Evolutionary conservation across 2,888 invertebrate species (phyloP).

Genomic region (Cryptocephalus primarius): DNA sequence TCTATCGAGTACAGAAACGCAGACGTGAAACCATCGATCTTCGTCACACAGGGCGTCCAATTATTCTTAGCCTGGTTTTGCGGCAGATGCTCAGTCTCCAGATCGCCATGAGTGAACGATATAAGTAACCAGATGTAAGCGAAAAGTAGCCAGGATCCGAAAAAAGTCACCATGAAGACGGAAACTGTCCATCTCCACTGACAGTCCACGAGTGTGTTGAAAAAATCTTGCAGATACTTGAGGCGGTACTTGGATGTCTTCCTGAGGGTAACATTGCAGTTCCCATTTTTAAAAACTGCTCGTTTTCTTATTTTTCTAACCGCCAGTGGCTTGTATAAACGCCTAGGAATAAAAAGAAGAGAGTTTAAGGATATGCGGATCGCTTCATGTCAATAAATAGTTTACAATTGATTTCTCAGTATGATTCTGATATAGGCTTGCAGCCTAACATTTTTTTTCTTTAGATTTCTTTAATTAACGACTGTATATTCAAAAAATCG

Average conservation of each 20-base stretch:
- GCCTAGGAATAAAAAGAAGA: background rate
- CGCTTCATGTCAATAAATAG: too few species aligned
- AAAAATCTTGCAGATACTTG: slow-evolving; percentile 31
- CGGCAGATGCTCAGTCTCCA: slow-evolving; percentile 50
- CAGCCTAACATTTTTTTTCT: too few species aligned
- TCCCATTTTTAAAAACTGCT: slow-evolving; percentile 19
- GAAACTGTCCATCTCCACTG: slow-evolving; percentile 36
- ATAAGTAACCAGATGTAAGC: slow-evolving; percentile 83
- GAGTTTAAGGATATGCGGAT: too few species aligned
- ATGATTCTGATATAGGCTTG: too few species aligned
- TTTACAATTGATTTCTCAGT: too few species aligned
- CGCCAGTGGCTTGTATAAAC: background rate
- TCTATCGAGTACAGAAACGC: slow-evolving; percentile 89
- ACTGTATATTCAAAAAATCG: too few species aligned
- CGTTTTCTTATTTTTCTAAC: slow-evolving; percentile 7
- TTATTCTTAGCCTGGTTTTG: slow-evolving; percentile 27
- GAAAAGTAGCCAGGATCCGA: slow-evolving; percentile 76
- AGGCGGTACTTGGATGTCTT: slow-evolving; percentile 36
- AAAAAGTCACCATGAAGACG: slow-evolving; percentile 77
- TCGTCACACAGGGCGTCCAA: slow-evolving; percentile 76
- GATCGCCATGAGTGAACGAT: slow-evolving; percentile 75
- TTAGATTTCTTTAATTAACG: too few species aligned
- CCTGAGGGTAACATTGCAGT: slow-evolving; percentile 16
- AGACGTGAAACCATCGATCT: slow-evolving; percentile 76
- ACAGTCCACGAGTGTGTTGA: slow-evolving; percentile 19